Evolutionary conservation across 2,797 vertebrate genomes (phyloP), one percentile per base, ranked within the genome.

Genomic region (Botia kubotai): DNA sequence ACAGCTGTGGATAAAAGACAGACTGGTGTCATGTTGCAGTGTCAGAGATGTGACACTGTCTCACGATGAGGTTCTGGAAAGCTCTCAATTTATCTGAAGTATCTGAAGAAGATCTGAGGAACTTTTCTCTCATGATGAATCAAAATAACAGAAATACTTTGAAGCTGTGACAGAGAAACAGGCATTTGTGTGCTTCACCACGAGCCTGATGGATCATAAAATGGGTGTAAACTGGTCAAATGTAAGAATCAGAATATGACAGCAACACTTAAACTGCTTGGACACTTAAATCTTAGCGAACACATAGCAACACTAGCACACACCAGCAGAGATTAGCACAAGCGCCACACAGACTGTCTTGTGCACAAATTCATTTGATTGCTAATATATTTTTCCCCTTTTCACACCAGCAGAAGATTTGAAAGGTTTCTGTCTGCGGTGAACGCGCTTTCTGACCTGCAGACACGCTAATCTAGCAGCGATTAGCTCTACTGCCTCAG

Each of bases 391-490:
- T 57, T 66, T 13, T 6, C 14, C 29, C 0, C 1, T 43, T 26
- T 10, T 69, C 69, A n/a, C 23, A 77, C 33, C 23, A 70, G 75
- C 23, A 33, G 66, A 67, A 46, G 29, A 29, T 29, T 29, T 29
- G 29, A 29, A 36, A 69, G 33, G 19, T 55, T 57, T 57, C 7
- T 6, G 19, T 57, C 55, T 67, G n/a, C n/a, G n/a, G n/a, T n/a
- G n/a, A n/a, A n/a, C n/a, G n/a, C n/a, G n/a, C 62, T 67, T 12
- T 55, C 39, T 63, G 26, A 19, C 23, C 76, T 76, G 73, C 1
- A 4, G 33, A 21, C 14, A 8, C 29, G 53, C 29, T 23, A 16
- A 55, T 55, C 53, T 46, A 48, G 21, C n/a, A 3, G 66, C 39
- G 7, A 62, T 63, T 71, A 67, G 60, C 57, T 62, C 36, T 71